Evolutionary conservation across 2,888 invertebrate species (phyloP).

Genomic region (Plebejus melissa): DNA sequence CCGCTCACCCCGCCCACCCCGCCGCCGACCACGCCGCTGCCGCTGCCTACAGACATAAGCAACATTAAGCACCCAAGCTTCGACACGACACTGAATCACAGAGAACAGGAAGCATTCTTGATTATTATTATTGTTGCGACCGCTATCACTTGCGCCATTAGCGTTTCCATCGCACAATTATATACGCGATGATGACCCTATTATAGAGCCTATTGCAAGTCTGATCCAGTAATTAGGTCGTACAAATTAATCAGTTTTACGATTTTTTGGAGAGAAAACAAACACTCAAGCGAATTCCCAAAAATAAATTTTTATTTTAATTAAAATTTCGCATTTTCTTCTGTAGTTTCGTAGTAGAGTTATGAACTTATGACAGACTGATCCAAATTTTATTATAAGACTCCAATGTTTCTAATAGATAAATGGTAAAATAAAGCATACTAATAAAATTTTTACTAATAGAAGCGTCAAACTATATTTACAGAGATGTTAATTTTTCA

Average conservation of each 20-base stretch:
- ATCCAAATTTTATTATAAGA: conserved; percentile 34
- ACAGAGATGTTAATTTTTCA: background rate
- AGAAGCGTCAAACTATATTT: conserved; percentile 12
- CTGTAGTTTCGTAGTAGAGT: background rate
- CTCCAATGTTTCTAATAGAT: background rate
- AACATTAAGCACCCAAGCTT: background rate
- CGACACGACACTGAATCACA: background rate
- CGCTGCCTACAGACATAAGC: conserved; percentile 40
- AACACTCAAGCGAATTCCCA: background rate
- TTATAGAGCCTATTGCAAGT: background rate
- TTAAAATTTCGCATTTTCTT: background rate
- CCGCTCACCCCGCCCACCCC: conserved; percentile 60
- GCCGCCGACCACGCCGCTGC: conserved; percentile 41
- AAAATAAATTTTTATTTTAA: background rate
- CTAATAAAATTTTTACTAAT: background rate
- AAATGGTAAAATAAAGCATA: conserved; percentile 10
- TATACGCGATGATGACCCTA: background rate
- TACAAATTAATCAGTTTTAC: background rate
- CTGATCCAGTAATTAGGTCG: background rate
- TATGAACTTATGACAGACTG: conserved; percentile 32
- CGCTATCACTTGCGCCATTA: background rate
- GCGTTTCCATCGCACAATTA: background rate
- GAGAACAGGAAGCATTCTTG: background rate
- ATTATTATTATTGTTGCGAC: background rate
- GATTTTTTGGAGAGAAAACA: background rate